These are phyloP conservation scores for Elgaria multicarinata DNA, from an alignment of 2,113 vertebrate genomes.

Conservation along the genomic window DNA sequence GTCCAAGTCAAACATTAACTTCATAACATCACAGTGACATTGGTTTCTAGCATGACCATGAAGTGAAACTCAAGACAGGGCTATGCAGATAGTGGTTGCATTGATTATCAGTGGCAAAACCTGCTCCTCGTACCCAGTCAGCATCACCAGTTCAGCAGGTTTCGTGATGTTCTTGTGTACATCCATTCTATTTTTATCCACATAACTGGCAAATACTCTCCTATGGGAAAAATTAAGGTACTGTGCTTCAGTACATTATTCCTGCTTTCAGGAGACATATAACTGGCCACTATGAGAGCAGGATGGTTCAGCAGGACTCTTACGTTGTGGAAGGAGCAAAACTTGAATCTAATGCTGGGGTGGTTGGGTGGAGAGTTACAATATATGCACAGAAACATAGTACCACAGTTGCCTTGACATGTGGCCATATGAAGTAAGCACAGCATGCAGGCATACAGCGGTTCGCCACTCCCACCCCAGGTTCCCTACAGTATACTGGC, in stretches of 20 bases:
- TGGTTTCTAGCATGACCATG: neutral
- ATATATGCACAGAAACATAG: neutral
- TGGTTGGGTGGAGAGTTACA: neutral
- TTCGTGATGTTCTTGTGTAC: neutral
- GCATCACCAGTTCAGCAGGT: neutral
- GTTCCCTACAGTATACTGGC: neutral
- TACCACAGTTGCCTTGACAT: neutral
- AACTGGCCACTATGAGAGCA: neutral
- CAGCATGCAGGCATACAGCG: neutral
- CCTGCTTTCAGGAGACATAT: neutral
- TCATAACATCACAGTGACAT: neutral
- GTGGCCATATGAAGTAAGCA: neutral
- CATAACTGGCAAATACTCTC: neutral
- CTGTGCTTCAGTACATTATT: neutral
- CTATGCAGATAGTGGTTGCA: too few species aligned
- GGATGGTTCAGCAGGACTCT: neutral
- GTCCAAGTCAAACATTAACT: neutral
- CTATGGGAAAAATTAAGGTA: neutral
- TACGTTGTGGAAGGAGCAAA: neutral
- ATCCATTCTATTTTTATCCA: too few species aligned
- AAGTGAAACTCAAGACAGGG: neutral
- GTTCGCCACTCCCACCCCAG: neutral
- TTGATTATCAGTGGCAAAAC: neutral
- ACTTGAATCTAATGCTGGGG: neutral
- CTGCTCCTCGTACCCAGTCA: neutral